These are phyloP conservation scores for Trididemnum clinides DNA, from an alignment of 23 tunicate genomes.

Conservation along the genomic window DNA sequence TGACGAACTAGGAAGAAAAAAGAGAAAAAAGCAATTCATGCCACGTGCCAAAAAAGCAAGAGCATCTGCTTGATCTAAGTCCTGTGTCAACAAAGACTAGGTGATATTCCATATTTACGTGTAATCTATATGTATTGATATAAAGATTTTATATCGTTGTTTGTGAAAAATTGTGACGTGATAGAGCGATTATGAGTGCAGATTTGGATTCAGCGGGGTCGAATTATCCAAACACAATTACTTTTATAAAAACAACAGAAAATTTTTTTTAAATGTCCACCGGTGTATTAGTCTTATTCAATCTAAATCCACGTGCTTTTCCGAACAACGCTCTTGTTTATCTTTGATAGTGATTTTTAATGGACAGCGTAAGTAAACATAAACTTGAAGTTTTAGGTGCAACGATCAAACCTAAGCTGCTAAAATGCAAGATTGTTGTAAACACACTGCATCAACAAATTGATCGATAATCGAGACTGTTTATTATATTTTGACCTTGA, in stretches of 20 bases:
- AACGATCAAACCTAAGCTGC: too few species aligned
- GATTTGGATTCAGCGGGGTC: slow-evolving; percentile 19
- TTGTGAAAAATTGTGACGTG: slow-evolving; percentile 3
- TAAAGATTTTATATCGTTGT: neutral
- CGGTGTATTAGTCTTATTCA: too few species aligned
- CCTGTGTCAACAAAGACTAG: neutral
- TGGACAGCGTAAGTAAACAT: too few species aligned
- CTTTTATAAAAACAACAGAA: slow-evolving; percentile 23
- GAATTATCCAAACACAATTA: slow-evolving; percentile 19
- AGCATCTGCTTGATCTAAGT: neutral
- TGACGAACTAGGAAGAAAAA: neutral
- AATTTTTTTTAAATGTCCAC: slow-evolving; percentile 13
- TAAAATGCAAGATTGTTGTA: too few species aligned
- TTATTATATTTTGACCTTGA: too few species aligned
- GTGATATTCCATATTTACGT: slow-evolving; percentile 10
- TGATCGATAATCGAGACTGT: too few species aligned
- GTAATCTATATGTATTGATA: slow-evolving; percentile 3
- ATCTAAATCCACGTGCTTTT: too few species aligned
- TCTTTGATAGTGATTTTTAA: too few species aligned
- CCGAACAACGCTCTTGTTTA: too few species aligned
- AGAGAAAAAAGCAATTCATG: slow-evolving; percentile 22
- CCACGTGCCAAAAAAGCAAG: neutral
- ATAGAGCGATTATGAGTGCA: slow-evolving; percentile 19
- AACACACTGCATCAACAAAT: too few species aligned
- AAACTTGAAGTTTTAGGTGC: too few species aligned